Evolutionary conservation across 2,888 invertebrate species (phyloP).

Genomic region (Nemotelus pantherinus): DNA sequence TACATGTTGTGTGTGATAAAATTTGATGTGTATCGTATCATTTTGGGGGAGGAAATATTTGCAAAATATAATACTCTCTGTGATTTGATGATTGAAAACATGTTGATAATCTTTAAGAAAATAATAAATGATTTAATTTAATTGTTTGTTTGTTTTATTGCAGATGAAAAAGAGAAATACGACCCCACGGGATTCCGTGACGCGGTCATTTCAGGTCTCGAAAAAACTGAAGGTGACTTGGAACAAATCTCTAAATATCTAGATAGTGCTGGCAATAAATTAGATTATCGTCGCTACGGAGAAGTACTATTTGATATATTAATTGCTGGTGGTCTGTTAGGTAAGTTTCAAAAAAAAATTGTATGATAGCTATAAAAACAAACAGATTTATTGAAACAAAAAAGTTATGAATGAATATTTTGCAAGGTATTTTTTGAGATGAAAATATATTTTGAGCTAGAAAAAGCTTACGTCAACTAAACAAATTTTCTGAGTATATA

Average conservation of each 20-base stretch:
- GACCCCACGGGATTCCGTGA: conserved; percentile 98
- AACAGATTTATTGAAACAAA: background rate
- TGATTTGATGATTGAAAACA: no score
- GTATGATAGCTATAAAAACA: background rate
- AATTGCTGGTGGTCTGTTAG: conserved; percentile 95
- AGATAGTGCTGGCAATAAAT: conserved; percentile 93
- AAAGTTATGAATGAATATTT: background rate
- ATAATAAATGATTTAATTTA: background rate
- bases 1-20: no score
- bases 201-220: conserved; percentile 93
- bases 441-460: background rate
- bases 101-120: no score
- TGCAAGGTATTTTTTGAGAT: background rate
- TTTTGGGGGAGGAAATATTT: no score
- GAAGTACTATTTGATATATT: conserved; percentile 97
- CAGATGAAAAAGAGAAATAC: conserved; percentile 99
- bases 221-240: conserved; percentile 94
- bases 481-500: background rate
- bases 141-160: conserved; percentile 15
- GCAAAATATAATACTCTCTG: no score
- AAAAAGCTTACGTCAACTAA: background rate
- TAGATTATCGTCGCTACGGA: conserved; percentile 97
- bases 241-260: conserved; percentile 95
- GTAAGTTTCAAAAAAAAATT: conserved; percentile 66
- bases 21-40: no score